Base-by-base conservation (phyloP, 2,797 vertebrate species). In the Silurus aristotelis region DNA sequence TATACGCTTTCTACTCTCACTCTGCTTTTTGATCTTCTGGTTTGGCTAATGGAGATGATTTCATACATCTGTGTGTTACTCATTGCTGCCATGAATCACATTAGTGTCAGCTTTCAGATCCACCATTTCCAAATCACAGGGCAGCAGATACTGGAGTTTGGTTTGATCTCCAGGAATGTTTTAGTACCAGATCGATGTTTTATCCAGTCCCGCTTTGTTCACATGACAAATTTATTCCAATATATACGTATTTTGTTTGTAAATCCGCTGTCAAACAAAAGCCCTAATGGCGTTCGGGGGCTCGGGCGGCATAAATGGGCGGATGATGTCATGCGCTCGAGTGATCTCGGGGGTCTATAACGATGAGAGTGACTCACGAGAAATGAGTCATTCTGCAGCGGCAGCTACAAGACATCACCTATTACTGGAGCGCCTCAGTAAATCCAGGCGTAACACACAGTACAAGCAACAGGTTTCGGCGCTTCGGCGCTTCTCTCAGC, bases 371-470 rank as follows among this genome's bases (percentile, higher is more conserved):
- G 87, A 89, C 58, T 89, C 85, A 83, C 61, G 84, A 83, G 85
- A 86, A 84, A 82, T 88, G 88, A 89, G 76, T 88, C 88, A 89
- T 83, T 81, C 76, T 43, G 79, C 68, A 60, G 78, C 61, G 70
- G 75, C 61, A 52, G 73, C 56, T 76, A 84, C 78, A 70, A 80
- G 14, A 81, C 85, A 52, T 83, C 72, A 77, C 81, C 81, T 83
- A 75, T 73, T 68, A 84, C 82, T 6, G 60, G 48, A 43, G 48
- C n/a, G 7, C 13, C 20, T 15, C 27, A 9, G 56, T 31, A 55
- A 38, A 22, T 78, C 63, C 72, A 8, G 0, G 52, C 12, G 22
- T 61, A 43, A 58, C 70, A 66, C 46, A 55, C 82, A 15, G 56
- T 10, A 8, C 22, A 17, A 82, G 80, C 80, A 83, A 86, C 85